Conservation (phyloP, 2,888 invertebrate species). For the Apoderus coryli region DNA sequence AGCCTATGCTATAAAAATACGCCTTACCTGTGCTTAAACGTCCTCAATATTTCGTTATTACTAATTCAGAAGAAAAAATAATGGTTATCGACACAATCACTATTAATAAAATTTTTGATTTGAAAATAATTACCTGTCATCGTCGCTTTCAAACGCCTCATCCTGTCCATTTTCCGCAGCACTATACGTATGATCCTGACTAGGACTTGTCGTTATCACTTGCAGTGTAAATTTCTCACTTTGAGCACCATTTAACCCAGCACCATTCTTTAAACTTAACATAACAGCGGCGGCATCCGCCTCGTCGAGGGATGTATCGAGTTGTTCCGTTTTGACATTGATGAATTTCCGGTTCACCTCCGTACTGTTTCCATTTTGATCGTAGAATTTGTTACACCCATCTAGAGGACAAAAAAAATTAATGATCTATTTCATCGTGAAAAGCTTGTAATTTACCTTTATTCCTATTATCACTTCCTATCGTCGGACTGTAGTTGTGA, state of each 20-base stretch:
- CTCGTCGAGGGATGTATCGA: constrained; percentile 61
- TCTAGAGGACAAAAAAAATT: too few relatives aligned
- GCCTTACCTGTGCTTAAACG: too few relatives aligned
- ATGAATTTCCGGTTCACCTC: constrained; percentile 25
- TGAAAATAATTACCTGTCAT: constrained; percentile 35
- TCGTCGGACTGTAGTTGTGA: too few relatives aligned
- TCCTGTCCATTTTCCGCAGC: constrained; percentile 39
- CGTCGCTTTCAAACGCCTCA: constrained; percentile 44
- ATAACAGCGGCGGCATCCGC: constrained; percentile 76
- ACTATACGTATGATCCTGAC: constrained; percentile 90
- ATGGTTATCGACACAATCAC: too few relatives aligned
- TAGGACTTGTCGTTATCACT: constrained; percentile 75
- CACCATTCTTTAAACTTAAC: constrained; percentile 76
- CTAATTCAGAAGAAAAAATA: too few relatives aligned
- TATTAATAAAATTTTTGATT: too few relatives aligned
- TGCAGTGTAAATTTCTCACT: constrained; percentile 23
- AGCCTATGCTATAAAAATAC: too few relatives aligned
- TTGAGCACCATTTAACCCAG: constrained; percentile 31
- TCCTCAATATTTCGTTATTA: too few relatives aligned
- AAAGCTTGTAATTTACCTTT: too few relatives aligned
- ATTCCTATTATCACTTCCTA: too few relatives aligned
- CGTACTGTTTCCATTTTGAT: constrained; percentile 12
- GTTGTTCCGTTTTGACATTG: constrained; percentile 17
- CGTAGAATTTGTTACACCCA: too few relatives aligned
- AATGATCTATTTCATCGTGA: too few relatives aligned